Percentiles rank a stretch among this genome's conserved stretches.
Evolutionary conservation across 2,113 vertebrate species (phyloP).

Genomic region (Stegostoma tigrinum): DNA sequence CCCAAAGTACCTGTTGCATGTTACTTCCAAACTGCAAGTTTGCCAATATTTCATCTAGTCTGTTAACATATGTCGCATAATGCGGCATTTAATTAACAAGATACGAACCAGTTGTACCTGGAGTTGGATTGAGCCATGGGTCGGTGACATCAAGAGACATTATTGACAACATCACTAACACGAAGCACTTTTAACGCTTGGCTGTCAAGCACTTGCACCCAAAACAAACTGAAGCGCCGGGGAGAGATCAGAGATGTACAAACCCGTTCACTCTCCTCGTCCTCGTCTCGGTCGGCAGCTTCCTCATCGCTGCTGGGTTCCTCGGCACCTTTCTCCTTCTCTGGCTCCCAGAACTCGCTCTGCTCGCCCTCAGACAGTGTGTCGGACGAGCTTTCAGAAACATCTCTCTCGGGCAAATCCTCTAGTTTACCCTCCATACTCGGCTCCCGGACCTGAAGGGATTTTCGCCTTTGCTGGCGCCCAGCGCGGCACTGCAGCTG

Average conservation of each 20-base stretch:
- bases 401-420: slow-evolving; percentile 5
- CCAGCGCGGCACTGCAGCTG: neutral
- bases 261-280: slow-evolving; percentile 24
- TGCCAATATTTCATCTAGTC: neutral
- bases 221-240: neutral
- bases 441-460: neutral
- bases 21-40: neutral
- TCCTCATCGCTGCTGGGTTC: slow-evolving; percentile 8
- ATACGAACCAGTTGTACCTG: neutral
- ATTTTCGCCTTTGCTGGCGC: neutral
- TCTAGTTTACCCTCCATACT: neutral
- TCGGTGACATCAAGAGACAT: neutral
- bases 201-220: neutral
- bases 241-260: neutral
- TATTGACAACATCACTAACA: neutral
- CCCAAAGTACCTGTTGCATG: neutral
- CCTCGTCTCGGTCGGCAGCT: neutral
- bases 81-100: neutral
- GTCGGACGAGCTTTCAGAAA: slow-evolving; percentile 8
- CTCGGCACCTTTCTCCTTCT: neutral
- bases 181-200: neutral
- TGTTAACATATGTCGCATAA: too few relatives aligned
- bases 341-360: neutral
- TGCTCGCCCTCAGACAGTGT: neutral
- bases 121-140: neutral